Evolutionary conservation across 2,113 vertebrate genomes (phyloP), one percentile per base, ranked within the genome.

Genomic region (Ascaphus truei): DNA sequence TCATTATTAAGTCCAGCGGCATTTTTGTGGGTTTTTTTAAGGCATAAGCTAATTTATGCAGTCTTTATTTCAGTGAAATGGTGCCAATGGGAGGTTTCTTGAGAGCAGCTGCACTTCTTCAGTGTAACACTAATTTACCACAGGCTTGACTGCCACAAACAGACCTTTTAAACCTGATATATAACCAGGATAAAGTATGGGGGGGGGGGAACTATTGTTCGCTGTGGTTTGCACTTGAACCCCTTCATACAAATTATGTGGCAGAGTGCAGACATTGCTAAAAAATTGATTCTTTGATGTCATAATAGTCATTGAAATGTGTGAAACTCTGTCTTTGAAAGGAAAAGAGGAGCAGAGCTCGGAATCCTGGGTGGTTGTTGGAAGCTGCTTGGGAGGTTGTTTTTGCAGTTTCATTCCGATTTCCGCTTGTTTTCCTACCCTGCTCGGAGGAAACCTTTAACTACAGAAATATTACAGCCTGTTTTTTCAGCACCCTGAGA

Each of bases 351-450:
- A 86, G 74, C 3, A 88, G 91, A 89, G 83, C 87, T 89, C 84
- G 81, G 79, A 89, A 84, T 90, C 90, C 87, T 95, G 93, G 94
- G 94, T 95, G 95, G 94, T 84, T 94, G 89, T 86, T 86, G 88
- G 86, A 87, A 86, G 88, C 93, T 82, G 90, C 91, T 90, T 95
- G 94, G 94, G 95, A 93, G 93, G 93, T 93, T 93, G 83, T 86
- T 92, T n/a, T 90, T 92, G 83, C 88, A 91, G 94, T 93, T 94
- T 93, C 93, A 93, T 87, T 90, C 86, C 84, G 88, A 95, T 90
- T 95, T 95, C 92, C 92, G 92, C 89, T 92, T 86, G 86, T 92
- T 93, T 92, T 88, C 75, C 84, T 84, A 89, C 92, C 94, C 94
- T 91, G 88, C 90, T 88, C 88, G 55, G 31, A 58, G 55, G n/a